Evolutionary conservation across 2,888 invertebrate genomes (phyloP), one percentile per base, ranked within the genome.

Genomic region (Aquatica leii): DNA sequence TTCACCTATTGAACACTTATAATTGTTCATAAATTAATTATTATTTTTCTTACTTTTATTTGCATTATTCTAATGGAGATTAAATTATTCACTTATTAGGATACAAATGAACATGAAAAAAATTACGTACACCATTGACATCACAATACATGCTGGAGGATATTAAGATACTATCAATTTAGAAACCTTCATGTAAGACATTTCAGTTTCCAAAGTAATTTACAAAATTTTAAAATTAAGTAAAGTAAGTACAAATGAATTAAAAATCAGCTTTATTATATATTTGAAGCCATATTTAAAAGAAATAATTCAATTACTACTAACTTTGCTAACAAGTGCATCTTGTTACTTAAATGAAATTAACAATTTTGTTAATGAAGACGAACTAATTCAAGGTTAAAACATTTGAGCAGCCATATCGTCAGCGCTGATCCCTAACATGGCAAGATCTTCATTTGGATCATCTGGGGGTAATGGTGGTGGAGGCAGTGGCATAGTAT

Each of bases 361-460:
- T 15, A 43, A 43, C 14, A 15, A 43, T 15, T 15, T 43, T 43
- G 43, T 15, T 12, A 43, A 43, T 43, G 14, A 43, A 43, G 4
- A 43, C 2, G 14, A 43, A 43, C 43, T 24, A 24, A 24, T 6
- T 24, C 2, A 24, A 24, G 15, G 34, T 56, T 53, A 66, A 73
- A 83, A 80, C 52, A 73, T 75, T 71, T 84, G 84, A 18, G 88
- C 88, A 5, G 88, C 89, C 69, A 88, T 87, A 77, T 95, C 94
- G 31, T 89, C 89, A 5, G 90, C 93, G 76, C 94, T 94, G 53
- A 94, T 94, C 0, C 95, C 95, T 54, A 95, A 83, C 90, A 95
- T 88, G 1, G 91, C 91, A 62, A 94, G 80, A 73, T 95, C 94
- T 61, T 92, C 91, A 71, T 84, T 81, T 73, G 85, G 90, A 69